phyloP scores from a whole-genome alignment of 2,113 vertebrate genomes.

The Anhinga anhinga region DNA sequence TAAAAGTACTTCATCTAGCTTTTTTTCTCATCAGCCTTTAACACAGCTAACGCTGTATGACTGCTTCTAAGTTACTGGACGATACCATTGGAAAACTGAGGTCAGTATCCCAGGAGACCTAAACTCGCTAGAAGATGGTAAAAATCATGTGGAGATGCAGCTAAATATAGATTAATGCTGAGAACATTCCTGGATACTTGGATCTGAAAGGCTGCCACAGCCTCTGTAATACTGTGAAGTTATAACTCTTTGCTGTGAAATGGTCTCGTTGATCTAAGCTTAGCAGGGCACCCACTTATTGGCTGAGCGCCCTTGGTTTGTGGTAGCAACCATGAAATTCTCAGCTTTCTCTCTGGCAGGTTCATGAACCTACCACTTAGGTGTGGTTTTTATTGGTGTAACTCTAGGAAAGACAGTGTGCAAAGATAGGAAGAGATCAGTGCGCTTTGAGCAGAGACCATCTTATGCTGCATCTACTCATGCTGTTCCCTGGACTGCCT shows the following conservation, averaged over 20 bases:
- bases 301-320: conserved; percentile 20
- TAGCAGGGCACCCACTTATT: conserved; percentile 17
- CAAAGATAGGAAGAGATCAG: neutral
- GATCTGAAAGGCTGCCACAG: conserved; percentile 47
- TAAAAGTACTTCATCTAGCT: neutral
- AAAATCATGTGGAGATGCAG: conserved; percentile 28
- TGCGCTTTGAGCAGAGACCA: neutral
- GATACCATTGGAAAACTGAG: conserved; percentile 46
- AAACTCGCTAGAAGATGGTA: neutral
- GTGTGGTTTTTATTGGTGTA: neutral
- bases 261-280: neutral
- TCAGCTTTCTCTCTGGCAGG: conserved; percentile 21
- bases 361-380: neutral
- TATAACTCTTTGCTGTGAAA: neutral
- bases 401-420: neutral
- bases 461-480: neutral
- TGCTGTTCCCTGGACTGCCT: neutral
- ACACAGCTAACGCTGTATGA: neutral
- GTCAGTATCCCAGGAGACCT: conserved; percentile 35
- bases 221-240: neutral
- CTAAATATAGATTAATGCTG: conserved; percentile 59
- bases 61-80: neutral
- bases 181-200: conserved; percentile 57
- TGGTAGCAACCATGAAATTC: conserved; percentile 9
- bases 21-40: neutral